phyloP scores from a whole-genome alignment of 2,888 invertebrate genomes.

The Drosophila kokeensis region DNA sequence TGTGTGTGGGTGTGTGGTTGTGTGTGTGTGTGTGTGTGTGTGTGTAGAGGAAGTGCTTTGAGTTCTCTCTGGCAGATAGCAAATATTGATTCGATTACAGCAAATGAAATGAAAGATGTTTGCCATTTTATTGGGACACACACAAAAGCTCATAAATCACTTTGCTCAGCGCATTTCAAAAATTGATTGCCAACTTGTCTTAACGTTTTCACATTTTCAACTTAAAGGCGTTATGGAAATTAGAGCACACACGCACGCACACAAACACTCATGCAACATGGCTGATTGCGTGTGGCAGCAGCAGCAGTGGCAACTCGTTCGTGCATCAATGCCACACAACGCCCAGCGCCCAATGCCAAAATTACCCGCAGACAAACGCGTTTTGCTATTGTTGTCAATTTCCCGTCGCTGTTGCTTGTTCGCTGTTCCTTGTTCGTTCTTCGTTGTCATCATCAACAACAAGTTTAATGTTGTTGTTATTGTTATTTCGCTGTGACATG shows the following conservation, averaged over 20 bases:
- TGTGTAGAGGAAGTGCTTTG: conserved; percentile 55
- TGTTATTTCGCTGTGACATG: conserved; percentile 19
- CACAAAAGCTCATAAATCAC: conserved; percentile 55
- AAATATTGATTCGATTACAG: conserved; percentile 70
- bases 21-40: not conserved
- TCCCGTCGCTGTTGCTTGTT: conserved; percentile 52
- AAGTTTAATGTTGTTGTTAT: conserved; percentile 14
- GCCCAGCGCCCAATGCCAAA: conserved; percentile 59
- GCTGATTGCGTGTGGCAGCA: conserved; percentile 54
- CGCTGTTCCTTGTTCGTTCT: conserved; percentile 4
- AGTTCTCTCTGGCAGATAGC: conserved; percentile 42
- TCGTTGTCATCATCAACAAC: conserved; percentile 7
- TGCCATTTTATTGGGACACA: conserved; percentile 53
- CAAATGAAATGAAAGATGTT: conserved; percentile 60
- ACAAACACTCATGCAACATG: conserved; percentile 39
- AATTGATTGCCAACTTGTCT: conserved; percentile 26
- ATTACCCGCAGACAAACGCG: conserved; percentile 70
- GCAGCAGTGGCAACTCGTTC: conserved; percentile 53
- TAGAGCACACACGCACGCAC: conserved; percentile 17
- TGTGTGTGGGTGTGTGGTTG: conserved; percentile 8
- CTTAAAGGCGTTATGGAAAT: conserved; percentile 44
- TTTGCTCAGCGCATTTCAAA: conserved; percentile 33
- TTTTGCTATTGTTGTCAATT: conserved; percentile 70
- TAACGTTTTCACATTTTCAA: conserved; percentile 19
- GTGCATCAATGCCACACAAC: conserved; percentile 58